Evolutionary conservation across 2,888 invertebrate genomes (phyloP).

Genomic region (Drepana falcataria): DNA sequence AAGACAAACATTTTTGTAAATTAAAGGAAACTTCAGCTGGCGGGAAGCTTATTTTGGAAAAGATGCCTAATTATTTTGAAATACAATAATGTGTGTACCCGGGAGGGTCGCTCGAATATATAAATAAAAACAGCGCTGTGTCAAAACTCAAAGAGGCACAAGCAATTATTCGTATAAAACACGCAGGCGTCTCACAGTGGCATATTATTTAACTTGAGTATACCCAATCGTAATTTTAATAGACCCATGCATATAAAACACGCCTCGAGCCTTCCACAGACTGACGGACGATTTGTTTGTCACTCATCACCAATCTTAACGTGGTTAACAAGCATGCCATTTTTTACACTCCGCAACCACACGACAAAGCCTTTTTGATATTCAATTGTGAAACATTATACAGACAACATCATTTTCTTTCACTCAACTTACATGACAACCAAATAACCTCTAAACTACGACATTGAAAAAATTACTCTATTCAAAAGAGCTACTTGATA

Average conservation of each 20-base stretch:
- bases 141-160: too few relatives aligned
- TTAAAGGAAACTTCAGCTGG: too few relatives aligned
- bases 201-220: background rate
- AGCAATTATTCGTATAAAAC: too few relatives aligned
- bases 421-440: background rate
- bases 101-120: too few relatives aligned
- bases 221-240: constrained; percentile 23
- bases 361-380: constrained; percentile 14
- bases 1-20: too few relatives aligned
- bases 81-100: too few relatives aligned
- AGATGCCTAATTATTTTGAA: too few relatives aligned
- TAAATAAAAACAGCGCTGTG: too few relatives aligned
- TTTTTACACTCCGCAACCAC: constrained; percentile 22
- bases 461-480: background rate
- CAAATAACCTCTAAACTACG: background rate
- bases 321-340: constrained; percentile 42
- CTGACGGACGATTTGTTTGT: constrained; percentile 49
- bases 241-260: constrained; percentile 16
- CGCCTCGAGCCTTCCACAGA: constrained; percentile 20
- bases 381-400: constrained; percentile 17
- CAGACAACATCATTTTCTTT: background rate
- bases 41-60: too few relatives aligned
- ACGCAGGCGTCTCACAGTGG: too few relatives aligned
- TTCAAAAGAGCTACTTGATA: background rate
- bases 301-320: constrained; percentile 32